These are phyloP conservation scores for Caracal caracal DNA, from an alignment of 2,113 vertebrate species.

Conservation along the genomic window DNA sequence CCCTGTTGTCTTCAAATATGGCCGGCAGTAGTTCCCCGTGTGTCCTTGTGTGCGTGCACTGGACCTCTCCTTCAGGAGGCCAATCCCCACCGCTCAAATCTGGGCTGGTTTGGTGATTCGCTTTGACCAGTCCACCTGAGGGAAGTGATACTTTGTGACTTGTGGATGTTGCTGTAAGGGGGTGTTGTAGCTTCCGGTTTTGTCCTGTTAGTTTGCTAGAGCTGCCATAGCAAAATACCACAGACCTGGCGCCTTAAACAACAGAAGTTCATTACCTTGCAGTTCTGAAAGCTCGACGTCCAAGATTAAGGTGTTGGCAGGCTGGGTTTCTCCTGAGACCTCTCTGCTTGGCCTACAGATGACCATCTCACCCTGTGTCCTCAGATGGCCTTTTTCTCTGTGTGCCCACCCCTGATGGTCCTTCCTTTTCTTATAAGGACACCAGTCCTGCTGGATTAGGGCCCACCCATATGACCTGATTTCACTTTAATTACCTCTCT, in stretches of 20 bases:
- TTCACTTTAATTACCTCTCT: neutral
- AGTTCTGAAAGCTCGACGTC: neutral
- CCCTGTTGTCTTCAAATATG: neutral
- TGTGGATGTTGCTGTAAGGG: neutral
- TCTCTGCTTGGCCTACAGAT: neutral
- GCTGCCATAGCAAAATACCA: neutral
- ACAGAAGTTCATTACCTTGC: neutral
- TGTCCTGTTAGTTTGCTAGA: neutral
- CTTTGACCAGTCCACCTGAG: neutral
- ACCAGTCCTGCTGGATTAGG: neutral
- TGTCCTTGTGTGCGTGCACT: neutral
- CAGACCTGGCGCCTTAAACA: neutral
- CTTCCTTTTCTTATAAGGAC: neutral
- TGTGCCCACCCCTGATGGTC: neutral
- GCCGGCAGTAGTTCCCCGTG: rapidly evolving
- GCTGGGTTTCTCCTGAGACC: neutral
- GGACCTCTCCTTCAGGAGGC: neutral
- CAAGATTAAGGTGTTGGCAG: neutral
- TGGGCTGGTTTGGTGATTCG: neutral
- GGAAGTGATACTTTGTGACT: neutral
- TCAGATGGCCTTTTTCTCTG: neutral
- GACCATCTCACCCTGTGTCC: neutral
- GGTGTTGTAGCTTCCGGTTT: neutral
- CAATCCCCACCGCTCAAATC: neutral
- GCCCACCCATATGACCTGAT: neutral